Evolutionary conservation across 2,888 invertebrate genomes (phyloP).

Genomic region (Argyresthia goedartella): DNA sequence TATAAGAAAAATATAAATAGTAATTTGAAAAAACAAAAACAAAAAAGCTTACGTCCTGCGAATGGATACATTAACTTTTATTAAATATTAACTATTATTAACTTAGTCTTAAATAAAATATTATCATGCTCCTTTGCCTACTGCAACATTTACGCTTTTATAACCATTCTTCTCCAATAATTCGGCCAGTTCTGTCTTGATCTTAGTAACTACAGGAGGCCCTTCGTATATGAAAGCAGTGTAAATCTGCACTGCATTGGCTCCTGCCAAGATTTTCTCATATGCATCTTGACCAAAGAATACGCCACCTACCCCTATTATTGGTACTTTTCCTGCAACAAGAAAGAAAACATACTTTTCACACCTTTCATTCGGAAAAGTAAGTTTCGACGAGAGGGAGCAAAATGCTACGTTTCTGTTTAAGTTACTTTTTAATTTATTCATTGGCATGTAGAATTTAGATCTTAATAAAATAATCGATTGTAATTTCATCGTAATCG

Average conservation of each 20-base stretch:
- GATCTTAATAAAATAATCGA: too few relatives aligned
- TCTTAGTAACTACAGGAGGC: conserved; percentile 83
- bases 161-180: conserved; percentile 78
- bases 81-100: too few relatives aligned
- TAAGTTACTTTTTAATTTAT: too few relatives aligned
- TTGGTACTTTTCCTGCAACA: conserved; percentile 75
- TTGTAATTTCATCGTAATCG: too few relatives aligned
- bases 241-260: conserved; percentile 92
- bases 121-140: conserved; percentile 73
- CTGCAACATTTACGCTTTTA: conserved; percentile 76
- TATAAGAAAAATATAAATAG: too few relatives aligned
- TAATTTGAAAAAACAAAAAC: too few relatives aligned
- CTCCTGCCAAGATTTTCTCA: conserved; percentile 95
- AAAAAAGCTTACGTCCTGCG: too few relatives aligned
- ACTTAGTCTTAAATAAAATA: conserved; percentile 6
- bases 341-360: background rate
- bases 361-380: too few relatives aligned
- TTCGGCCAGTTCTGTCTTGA: conserved; percentile 84
- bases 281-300: conserved; percentile 88
- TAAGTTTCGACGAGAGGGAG: too few relatives aligned
- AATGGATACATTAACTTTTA: too few relatives aligned
- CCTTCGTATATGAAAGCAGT: conserved; percentile 89
- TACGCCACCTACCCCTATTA: conserved; percentile 96
- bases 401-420: too few relatives aligned
- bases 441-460: too few relatives aligned